Conservation (phyloP, 2,797 vertebrate species). For the Protonibea diacanthus region DNA sequence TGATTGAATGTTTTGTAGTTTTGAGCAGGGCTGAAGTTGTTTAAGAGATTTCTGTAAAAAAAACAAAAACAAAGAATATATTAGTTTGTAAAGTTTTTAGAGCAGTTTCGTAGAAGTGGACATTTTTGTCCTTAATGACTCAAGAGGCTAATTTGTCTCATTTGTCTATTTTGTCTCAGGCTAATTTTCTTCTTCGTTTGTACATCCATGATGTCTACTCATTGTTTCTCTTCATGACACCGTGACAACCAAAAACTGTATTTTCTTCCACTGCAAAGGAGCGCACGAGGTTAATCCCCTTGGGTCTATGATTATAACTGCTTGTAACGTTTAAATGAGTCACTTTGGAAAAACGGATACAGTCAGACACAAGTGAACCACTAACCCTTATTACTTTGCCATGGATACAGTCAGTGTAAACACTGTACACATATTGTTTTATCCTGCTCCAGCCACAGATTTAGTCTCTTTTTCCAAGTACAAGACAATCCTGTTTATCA, state of each 20-base stretch:
- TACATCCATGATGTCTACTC: background rate
- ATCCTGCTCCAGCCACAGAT: conserved; percentile 18
- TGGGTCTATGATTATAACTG: background rate
- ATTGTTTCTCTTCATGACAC: background rate
- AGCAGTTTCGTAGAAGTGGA: too few species aligned
- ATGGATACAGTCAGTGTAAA: conserved; percentile 70
- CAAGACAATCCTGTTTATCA: background rate
- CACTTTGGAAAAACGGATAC: conserved; percentile 66
- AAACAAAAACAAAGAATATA: too few species aligned
- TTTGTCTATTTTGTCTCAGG: too few species aligned
- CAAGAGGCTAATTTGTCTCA: too few species aligned
- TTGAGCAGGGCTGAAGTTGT: too few species aligned
- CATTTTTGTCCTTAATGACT: too few species aligned
- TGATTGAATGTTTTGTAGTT: too few species aligned
- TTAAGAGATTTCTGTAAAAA: too few species aligned
- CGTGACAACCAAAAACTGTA: background rate
- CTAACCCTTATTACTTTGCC: conserved; percentile 39
- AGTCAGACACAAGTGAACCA: conserved; percentile 26
- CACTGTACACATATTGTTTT: conserved; percentile 28
- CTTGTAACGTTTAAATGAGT: conserved; percentile 59
- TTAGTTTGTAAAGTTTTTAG: too few species aligned
- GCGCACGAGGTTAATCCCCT: background rate
- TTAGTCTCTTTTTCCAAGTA: background rate
- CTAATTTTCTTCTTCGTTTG: background rate
- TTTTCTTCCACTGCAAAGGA: background rate